Percentiles rank a stretch among this genome's conserved stretches.
These are phyloP conservation scores for Heteromyza rotundicornis DNA, from an alignment of 2,888 invertebrate species.

Conservation along the genomic window DNA sequence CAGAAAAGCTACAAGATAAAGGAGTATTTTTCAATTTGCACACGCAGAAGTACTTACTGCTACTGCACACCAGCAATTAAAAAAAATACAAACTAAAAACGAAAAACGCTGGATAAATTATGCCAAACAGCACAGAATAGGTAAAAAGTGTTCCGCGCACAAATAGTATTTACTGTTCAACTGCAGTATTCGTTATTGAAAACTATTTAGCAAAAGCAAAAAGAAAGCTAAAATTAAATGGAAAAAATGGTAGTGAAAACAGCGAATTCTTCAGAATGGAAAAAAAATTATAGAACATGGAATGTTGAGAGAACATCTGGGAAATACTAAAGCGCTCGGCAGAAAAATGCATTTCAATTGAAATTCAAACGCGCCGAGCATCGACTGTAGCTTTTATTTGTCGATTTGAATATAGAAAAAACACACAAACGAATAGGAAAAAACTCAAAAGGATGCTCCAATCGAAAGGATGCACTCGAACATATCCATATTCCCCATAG, in stretches of 20 bases:
- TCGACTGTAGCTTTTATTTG: conserved; percentile 43
- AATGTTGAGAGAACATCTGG: too few species aligned
- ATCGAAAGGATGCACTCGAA: not conserved
- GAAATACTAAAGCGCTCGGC: too few species aligned
- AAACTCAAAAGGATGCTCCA: not conserved
- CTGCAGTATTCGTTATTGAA: not conserved
- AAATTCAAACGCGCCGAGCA: conserved; percentile 50
- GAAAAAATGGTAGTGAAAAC: not conserved
- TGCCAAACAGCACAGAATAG: too few species aligned
- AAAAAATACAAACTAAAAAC: too few species aligned
- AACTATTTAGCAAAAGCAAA: not conserved
- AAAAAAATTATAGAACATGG: not conserved
- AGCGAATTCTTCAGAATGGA: not conserved
- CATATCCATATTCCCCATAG: not conserved
- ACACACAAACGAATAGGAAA: conserved; percentile 5
- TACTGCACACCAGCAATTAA: not conserved
- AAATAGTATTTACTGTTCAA: not conserved
- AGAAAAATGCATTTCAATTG: conserved; percentile 51
- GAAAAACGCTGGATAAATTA: too few species aligned
- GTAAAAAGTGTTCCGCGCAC: not conserved
- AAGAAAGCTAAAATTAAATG: not conserved
- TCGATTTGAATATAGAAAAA: conserved; percentile 45
- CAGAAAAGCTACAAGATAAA: not conserved
- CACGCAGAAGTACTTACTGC: not conserved
- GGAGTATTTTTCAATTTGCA: conserved; percentile 1